Evolutionary conservation across 2,113 vertebrate genomes (phyloP), one percentile per base, ranked within the genome.

Genomic region (Dissostichus mawsoni): DNA sequence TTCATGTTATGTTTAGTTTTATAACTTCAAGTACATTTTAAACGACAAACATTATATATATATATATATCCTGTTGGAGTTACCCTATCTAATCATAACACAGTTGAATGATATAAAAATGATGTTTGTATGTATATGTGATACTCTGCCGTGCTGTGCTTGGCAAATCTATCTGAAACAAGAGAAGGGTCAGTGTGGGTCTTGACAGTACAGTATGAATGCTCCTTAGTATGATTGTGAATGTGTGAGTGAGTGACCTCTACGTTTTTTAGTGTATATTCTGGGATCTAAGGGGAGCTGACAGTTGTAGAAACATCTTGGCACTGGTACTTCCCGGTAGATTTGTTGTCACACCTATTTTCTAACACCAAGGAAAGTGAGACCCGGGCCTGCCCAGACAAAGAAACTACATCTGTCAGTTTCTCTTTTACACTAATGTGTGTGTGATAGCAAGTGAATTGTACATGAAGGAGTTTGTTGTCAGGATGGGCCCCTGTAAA

Each of bases 111-210:
- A 45, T 68, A 68, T 69, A 63, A 72, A 71, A 61, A 58, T 78
- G 52, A 59, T 82, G 80, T 90, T 77, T 85, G 64, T 85, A 62
- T 82, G 82, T 92, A 76, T 77, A 67, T 74, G 82, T 87, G 86
- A 83, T 76, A 59, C 86, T 86, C 84, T 90, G 90, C 75, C 53
- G 72, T 87, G 86, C 87, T 87, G 87, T 88, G 75, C 72, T 88
- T 77, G 83, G 81, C 74, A 59, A 74, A 80, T 80, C 52, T 74
- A 82, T 76, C 68, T 69, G 36, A 63, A 82, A 50, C 58, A 69
- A 75, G 78, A 45, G 52, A 44, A 68, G 72, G 78, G 17, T 62
- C 47, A 3, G 0, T 14, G 41, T n/a, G 61, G 52, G 16, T 76
- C 51, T 47, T 18, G 41, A 67, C 65, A 17, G 57, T 68, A 25